Conservation (phyloP, 2,797 vertebrate species). For the Chelonia mydas region DNA sequence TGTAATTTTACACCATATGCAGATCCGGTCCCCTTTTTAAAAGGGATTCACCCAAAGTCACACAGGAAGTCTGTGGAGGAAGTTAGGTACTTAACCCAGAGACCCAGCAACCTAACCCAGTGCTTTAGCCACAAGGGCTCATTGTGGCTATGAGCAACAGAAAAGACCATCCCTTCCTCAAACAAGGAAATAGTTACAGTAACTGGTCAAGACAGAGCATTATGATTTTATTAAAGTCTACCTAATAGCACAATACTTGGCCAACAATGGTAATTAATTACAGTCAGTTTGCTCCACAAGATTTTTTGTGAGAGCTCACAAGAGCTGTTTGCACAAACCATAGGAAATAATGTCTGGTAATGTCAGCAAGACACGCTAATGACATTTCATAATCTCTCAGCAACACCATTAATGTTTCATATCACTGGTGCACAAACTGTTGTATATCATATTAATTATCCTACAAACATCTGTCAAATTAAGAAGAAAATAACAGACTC, state of each 20-base stretch:
- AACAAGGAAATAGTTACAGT: background rate
- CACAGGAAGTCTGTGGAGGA: background rate
- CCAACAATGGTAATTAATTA: background rate
- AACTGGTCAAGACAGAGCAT: background rate
- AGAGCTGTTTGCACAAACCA: background rate
- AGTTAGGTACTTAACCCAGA: background rate
- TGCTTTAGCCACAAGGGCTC: background rate
- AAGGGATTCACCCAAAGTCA: background rate
- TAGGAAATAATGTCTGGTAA: background rate
- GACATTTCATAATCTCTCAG: background rate
- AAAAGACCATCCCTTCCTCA: background rate
- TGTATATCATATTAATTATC: background rate
- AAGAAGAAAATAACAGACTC: background rate
- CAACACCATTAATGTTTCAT: background rate
- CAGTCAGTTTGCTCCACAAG: background rate
- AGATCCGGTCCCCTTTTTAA: background rate
- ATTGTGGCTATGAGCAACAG: background rate
- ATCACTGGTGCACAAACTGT: background rate
- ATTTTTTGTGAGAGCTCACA: background rate
- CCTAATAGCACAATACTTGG: background rate
- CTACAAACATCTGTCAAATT: background rate
- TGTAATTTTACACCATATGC: background rate
- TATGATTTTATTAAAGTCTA: background rate
- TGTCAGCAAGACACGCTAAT: background rate
- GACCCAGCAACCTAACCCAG: background rate